Base-by-base conservation (phyloP, 2,888 invertebrate species). In the Limenitis camilla region DNA sequence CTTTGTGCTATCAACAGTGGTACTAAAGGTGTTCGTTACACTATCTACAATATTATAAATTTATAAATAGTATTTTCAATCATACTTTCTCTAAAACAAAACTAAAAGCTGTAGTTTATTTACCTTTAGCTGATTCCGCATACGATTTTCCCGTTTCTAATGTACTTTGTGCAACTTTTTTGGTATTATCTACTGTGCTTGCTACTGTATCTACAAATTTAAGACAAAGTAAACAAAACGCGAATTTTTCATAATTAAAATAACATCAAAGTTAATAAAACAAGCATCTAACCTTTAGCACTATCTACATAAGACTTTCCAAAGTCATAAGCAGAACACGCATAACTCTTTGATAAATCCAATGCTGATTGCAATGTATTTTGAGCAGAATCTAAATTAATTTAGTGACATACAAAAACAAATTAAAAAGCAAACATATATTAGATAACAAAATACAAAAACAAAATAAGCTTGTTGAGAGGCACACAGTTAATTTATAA, bases 151-250 rank as follows among this genome's bases (percentile, higher is more conserved):
- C 69, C 30, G 69, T 76, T 39, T 74, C 76, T 55, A 74, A 61
- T 10, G 74, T 66, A 60, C 69, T 74, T 61, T 74, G 76, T 6
- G 86, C 82, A 9, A 79, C 73, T 68, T 81, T 82, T 69, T 81
- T 86, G 59, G 85, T 81, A 59, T 63, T 79, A 71, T 84, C 83
- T 72, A 83, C 76, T 56, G 81, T 76, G 59, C 68, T 76, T 49
- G 74, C 66, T 61, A 80, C 68, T 33, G 76, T 69, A 67, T 81
- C 81, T 81, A 80, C 56, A 74, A 77, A 50, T 52, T 45, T 10
- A 10, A 31, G 40, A n/a, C 29, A 36, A 35, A 49, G 46, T 43
- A 48, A 46, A 35, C 28, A 43, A 40, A 38, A 55, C 56, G 47
- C 46, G 19, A 19, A 36, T 44, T 41, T 29, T 44, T 10, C 41